Percentiles rank a stretch among this genome's conserved stretches.
Evolutionary conservation across 2,888 invertebrate genomes (phyloP).

Genomic region (Anoncus sp.): DNA sequence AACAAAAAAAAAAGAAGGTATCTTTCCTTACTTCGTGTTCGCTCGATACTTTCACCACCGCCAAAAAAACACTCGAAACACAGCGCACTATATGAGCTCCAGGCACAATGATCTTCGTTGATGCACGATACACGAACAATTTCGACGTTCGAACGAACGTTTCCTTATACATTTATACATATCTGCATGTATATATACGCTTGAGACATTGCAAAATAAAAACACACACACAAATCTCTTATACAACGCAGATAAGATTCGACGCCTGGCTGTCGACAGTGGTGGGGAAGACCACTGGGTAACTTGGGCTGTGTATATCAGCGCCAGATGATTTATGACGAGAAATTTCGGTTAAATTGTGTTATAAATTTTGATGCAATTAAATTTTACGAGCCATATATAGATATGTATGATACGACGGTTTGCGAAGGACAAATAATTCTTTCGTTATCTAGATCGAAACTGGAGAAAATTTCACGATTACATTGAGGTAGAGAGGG

Average conservation of each 20-base stretch:
- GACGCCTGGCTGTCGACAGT: neutral
- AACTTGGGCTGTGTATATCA: neutral
- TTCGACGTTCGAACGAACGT: neutral
- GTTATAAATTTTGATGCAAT: neutral
- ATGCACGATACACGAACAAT: neutral
- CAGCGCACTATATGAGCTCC: slow-evolving; percentile 3
- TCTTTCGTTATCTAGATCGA: neutral
- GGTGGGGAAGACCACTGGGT: neutral
- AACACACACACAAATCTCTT: neutral
- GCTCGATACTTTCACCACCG: slow-evolving; percentile 44
- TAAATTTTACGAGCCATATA: no score
- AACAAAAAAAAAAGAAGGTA: neutral
- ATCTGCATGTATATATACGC: no score
- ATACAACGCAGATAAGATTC: slow-evolving; percentile 7
- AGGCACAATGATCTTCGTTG: slow-evolving; percentile 1
- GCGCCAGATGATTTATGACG: neutral
- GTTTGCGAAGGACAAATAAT: no score
- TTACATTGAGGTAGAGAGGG: neutral
- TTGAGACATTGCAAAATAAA: neutral
- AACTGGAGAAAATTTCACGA: slow-evolving; percentile 6
- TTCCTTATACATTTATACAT: no score
- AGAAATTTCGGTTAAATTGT: neutral
- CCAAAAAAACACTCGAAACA: slow-evolving; percentile 2
- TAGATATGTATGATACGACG: no score
- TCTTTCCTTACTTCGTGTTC: slow-evolving; percentile 28